phyloP scores from a whole-genome alignment of 2,888 invertebrate genomes.

The Apodemia arnacis region DNA sequence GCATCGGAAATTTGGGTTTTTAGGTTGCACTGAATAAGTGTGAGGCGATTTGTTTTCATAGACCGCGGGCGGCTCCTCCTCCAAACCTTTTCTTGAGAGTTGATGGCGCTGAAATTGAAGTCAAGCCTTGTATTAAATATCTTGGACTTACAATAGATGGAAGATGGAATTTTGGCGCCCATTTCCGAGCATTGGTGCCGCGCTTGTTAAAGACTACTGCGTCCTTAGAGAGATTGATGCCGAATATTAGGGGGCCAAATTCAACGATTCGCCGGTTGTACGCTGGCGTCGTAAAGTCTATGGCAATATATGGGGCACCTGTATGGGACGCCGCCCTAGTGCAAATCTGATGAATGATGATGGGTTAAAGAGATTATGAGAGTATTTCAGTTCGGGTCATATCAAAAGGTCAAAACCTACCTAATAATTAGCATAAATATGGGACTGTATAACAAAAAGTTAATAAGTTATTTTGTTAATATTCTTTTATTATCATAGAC shows the following conservation, averaged over 20 bases:
- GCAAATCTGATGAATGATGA: too few species aligned
- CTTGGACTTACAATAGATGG: neutral
- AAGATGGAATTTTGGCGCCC: neutral
- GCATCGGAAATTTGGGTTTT: too few species aligned
- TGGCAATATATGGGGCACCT: constrained; percentile 2
- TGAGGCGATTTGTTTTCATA: too few species aligned
- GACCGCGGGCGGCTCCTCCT: too few species aligned
- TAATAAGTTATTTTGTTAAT: neutral
- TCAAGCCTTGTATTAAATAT: neutral
- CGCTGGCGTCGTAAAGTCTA: neutral
- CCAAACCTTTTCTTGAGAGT: too few species aligned
- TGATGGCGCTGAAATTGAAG: too few species aligned
- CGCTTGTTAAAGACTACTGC: neutral
- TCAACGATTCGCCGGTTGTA: neutral
- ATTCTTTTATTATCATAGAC: neutral
- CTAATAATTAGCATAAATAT: too few species aligned
- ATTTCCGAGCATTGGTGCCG: neutral
- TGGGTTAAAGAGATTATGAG: too few species aligned
- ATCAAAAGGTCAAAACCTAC: too few species aligned
- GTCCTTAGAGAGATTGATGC: neutral
- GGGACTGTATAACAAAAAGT: too few species aligned
- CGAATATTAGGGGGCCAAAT: neutral
- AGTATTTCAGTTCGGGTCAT: too few species aligned
- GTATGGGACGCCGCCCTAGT: neutral
- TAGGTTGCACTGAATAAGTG: too few species aligned